Base-by-base conservation (phyloP, 1,140 invertebrate species). In the Dermatophagoides farinae region DNA sequence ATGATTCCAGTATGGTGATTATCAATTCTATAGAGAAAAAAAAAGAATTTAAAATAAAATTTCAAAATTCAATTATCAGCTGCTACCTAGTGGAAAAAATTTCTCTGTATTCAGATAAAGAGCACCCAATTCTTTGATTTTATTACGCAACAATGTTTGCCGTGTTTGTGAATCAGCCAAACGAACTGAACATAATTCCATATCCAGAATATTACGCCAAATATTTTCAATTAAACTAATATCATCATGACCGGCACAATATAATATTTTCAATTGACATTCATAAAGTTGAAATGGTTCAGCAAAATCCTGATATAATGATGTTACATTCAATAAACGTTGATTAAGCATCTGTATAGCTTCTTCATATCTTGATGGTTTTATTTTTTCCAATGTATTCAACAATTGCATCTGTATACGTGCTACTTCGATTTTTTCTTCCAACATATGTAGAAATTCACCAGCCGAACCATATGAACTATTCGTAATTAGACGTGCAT, bases 351-450 rank as follows among this genome's bases (percentile, higher is more conserved):
- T 68, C 12, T 60, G 61, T 39, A 75, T 69, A 23, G 74, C 69
- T 54, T 72, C 70, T 61, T 69, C 60, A 63, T 57, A 66, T 57
- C 70, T 18, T 16, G 69, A 71, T 70, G 76, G 65, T 67, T 72
- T 67, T 62, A 76, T 68, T 69, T 79, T 76, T 60, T 68, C 71
- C 59, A 85, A 78, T 20, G 12, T 51, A 52, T 81, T 78, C 50
- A 82, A 72, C 66, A 86, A 79, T 69, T 79, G 68, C 61, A 72
- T 70, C 69, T 89, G 87, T 64, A 89, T 81, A 66, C 82, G 77
- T 53, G 83, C 86, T 64, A 88, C 77, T 65, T 93, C 86, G 65
- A 88, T 82, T 73, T 90, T 88, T 71, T 97, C 93, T 72, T 96
- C 89, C 39, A 97, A 74, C 68, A 93, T 86, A 63, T 89, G 82